Evolutionary conservation across 2,113 vertebrate species (phyloP).

Genomic region (Romanogobio albipinnatus): DNA sequence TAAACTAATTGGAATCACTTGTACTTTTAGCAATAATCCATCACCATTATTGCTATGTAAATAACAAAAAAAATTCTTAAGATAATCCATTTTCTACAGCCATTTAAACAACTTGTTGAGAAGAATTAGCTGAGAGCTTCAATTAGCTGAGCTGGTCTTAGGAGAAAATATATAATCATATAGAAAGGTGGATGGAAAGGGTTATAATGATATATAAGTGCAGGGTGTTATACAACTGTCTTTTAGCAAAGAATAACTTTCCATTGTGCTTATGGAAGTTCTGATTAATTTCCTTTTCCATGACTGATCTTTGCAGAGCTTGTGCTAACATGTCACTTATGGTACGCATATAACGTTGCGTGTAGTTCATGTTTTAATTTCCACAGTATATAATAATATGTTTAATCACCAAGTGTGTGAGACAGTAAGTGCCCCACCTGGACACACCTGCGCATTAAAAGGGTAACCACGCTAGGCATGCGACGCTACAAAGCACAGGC

Average conservation of each 20-base stretch:
- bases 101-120: not conserved
- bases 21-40: not conserved
- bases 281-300: not conserved
- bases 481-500: not conserved
- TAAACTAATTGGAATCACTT: not conserved
- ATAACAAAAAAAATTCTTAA: not conserved
- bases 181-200: not conserved
- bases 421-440: not conserved
- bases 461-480: conserved; percentile 25
- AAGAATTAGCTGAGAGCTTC: no score
- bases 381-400: not conserved
- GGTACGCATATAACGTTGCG: not conserved
- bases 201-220: not conserved
- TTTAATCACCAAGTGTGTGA: conserved; percentile 10
- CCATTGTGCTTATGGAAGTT: not conserved
- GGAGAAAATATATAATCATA: not conserved
- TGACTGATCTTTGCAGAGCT: not conserved
- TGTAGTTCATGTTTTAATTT: not conserved
- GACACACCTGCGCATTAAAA: conserved; percentile 31
- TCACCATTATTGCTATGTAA: not conserved
- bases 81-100: not conserved
- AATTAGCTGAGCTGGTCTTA: not conserved
- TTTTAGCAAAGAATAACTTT: not conserved
- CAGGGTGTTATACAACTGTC: not conserved
- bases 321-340: not conserved